These are phyloP conservation scores for Phainopepla nitens DNA, from an alignment of 2,113 vertebrate species.

Conservation along the genomic window DNA sequence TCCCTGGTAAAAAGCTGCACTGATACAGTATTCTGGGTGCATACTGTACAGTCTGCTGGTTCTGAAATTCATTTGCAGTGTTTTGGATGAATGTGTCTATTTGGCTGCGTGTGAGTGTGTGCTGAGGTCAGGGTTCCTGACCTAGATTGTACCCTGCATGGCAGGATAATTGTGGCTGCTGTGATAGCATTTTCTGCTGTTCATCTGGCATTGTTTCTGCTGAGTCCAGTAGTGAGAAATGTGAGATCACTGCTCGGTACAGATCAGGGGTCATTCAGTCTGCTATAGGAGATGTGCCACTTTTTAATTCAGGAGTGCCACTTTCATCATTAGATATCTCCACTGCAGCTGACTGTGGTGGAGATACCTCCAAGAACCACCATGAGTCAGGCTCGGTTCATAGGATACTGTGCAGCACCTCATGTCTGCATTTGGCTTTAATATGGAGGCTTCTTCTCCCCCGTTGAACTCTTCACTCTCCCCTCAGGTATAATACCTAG, in stretches of 20 bases:
- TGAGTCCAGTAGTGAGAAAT: neutral
- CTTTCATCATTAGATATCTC: neutral
- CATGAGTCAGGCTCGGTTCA: neutral
- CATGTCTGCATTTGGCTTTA: neutral
- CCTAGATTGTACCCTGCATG: neutral
- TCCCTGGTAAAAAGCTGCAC: neutral
- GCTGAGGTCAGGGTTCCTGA: conserved; percentile 24
- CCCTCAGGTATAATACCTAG: neutral
- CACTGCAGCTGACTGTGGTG: neutral
- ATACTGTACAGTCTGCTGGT: neutral
- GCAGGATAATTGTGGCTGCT: neutral
- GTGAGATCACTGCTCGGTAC: neutral
- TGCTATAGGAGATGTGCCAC: neutral
- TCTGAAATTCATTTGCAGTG: neutral
- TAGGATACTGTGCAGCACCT: neutral
- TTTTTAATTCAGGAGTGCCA: neutral
- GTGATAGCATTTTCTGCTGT: neutral
- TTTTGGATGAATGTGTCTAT: neutral
- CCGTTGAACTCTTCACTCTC: neutral
- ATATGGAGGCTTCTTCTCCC: neutral
- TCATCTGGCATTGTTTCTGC: neutral
- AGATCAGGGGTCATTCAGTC: neutral
- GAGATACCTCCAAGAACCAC: neutral
- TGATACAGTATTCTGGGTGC: neutral
- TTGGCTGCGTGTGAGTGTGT: neutral